Evolutionary conservation across 2,113 vertebrate genomes (phyloP), one percentile per base, ranked within the genome.

Genomic region (Telmatochromis brichardi): DNA sequence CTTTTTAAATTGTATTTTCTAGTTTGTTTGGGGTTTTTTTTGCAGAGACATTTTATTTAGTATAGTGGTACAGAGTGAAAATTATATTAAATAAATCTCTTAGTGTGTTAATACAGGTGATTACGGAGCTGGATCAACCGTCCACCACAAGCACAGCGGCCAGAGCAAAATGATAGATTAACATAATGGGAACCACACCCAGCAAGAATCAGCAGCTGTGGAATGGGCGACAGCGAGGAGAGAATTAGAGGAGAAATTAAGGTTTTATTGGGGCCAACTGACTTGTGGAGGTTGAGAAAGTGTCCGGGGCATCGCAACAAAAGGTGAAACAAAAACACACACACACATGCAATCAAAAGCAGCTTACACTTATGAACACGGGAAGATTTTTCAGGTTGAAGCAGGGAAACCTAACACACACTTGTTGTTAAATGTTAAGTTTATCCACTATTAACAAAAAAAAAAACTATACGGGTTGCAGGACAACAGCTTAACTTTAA

Each of bases 1-100:
- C n/a, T 71, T 40, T 40, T 71, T 40, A 63, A 63, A 21, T 68
- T 40, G 33, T 33, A 11, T 33, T 42, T 71, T 42, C 12, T 37
- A 68, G n/a, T 31, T 60, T 60, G 14, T 60, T 60, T 31, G 26
- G 5, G 0, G 0, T 1, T 40, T 6, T 35, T 9, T 42, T 71
- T 71, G 35, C 63, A 68, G 6, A 68, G 63, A 68, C 15, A 63
- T 58, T 60, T 60, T 58, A 55, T 55, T 55, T 14, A 57, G 21
- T 57, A 57, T 57, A 57, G 54, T 26, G 54, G 21, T 58, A 17
- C 57, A 58, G 57, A 58, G 26, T 58, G 26, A 58, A 31, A 58
- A 58, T 58, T 3, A 31, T 58, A 31, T 31, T 58, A 58, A 58
- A 58, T 58, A 58, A 58, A 58, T 58, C 26, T 58, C 57, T 31